phyloP scores from a whole-genome alignment of 2,113 vertebrate genomes.

The Ailuropoda melanoleuca region DNA sequence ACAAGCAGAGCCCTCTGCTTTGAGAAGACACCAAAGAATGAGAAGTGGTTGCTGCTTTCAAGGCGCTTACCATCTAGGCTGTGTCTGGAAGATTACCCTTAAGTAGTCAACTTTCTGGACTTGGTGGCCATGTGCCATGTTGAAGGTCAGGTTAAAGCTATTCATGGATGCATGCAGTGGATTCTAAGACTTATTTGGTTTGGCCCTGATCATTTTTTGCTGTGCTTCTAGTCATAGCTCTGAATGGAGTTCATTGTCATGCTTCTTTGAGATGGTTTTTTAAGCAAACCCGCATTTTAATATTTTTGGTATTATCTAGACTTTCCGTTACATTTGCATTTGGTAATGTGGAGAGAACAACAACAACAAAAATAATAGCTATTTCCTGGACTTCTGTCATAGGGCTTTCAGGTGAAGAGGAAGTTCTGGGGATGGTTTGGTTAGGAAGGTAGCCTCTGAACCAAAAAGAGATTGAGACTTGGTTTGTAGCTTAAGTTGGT shows the following conservation, averaged over 20 bases:
- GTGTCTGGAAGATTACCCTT: neutral
- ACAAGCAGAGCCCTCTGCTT: neutral
- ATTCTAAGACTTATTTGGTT: neutral
- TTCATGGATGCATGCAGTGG: neutral
- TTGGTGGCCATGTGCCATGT: neutral
- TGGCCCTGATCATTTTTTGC: neutral
- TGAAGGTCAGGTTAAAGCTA: neutral
- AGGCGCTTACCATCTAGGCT: neutral
- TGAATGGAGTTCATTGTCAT: neutral
- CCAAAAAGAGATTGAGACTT: neutral
- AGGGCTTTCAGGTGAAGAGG: neutral
- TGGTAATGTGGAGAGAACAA: neutral
- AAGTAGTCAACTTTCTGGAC: neutral
- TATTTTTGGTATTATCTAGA: neutral
- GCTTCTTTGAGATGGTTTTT: slow-evolving; percentile 11
- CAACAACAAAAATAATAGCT: neutral
- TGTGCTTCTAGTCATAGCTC: neutral
- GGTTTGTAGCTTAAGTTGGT: neutral
- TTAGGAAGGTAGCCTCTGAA: neutral
- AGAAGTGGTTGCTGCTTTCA: neutral
- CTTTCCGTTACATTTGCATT: neutral
- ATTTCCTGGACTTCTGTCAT: neutral
- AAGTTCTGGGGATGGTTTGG: neutral
- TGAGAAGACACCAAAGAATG: neutral
- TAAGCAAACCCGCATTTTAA: neutral